Conservation (phyloP, 2,113 vertebrate species). For the Mesitornis unicolor region DNA sequence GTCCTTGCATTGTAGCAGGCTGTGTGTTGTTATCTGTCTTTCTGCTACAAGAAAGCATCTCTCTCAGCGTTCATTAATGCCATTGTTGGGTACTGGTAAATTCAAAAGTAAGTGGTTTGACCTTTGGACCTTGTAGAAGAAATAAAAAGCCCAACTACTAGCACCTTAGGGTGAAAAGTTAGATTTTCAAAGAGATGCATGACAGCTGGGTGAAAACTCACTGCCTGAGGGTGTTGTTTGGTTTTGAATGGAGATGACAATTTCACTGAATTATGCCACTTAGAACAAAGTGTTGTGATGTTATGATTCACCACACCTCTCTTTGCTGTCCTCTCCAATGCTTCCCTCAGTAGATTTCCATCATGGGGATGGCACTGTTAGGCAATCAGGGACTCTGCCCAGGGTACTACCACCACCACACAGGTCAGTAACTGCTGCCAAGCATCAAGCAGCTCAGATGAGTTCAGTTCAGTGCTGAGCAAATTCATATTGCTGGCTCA, state of each 20-base stretch:
- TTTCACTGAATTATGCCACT: neutral
- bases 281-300: too few relatives aligned
- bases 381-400: neutral
- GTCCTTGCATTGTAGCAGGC: neutral
- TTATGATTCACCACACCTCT: neutral
- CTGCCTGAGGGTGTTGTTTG: neutral
- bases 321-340: neutral
- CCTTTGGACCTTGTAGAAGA: neutral
- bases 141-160: neutral
- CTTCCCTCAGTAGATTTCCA: neutral
- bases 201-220: neutral
- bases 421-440: fast-evolving
- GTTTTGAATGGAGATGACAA: neutral
- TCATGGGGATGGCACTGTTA: neutral
- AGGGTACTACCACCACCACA: neutral
- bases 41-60: neutral
- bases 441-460: neutral
- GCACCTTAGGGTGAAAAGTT: neutral
- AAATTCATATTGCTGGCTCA: neutral
- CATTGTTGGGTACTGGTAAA: neutral
- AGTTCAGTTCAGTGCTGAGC: neutral
- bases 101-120: neutral
- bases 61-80: neutral
- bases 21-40: neutral
- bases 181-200: neutral